Percentiles rank a stretch among this genome's conserved stretches.
Evolutionary conservation across 2,113 vertebrate species (phyloP).

Genomic region (Corythoichthys haematopterus): DNA sequence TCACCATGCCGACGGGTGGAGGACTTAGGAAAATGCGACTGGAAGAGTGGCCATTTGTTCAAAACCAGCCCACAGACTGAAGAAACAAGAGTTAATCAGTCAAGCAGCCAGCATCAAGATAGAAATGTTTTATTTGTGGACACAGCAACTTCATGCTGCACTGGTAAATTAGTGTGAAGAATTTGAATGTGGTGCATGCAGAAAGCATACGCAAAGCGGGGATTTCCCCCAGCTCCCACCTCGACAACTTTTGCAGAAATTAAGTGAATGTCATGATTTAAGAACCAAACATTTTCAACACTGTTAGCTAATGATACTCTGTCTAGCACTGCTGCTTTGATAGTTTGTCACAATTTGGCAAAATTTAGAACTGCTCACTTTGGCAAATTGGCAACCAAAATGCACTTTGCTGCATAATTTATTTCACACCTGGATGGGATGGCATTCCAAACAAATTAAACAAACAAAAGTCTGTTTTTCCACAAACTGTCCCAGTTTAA

Average conservation of each 20-base stretch:
- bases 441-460: not conserved
- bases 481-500: not conserved
- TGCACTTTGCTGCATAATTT: not conserved
- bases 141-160: not conserved
- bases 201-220: not conserved
- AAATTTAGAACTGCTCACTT: not conserved
- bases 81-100: not conserved
- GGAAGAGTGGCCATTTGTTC: not conserved
- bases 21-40: not conserved
- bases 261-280: not conserved
- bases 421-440: not conserved
- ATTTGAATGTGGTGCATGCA: not conserved
- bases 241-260: not conserved
- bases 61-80: not conserved
- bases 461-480: not conserved
- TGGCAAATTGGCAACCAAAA: not conserved
- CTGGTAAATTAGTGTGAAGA: not conserved
- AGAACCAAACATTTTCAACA: not conserved
- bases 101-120: too few relatives aligned
- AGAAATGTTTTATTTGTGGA: not conserved
- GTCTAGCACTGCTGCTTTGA: not conserved
- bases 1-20: not conserved
- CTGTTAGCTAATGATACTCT: not conserved
- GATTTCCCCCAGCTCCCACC: too few relatives aligned
- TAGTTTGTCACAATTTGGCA: not conserved